These are phyloP conservation scores for Platichthys stellatus DNA, from an alignment of 2,113 vertebrate species.

Conservation along the genomic window DNA sequence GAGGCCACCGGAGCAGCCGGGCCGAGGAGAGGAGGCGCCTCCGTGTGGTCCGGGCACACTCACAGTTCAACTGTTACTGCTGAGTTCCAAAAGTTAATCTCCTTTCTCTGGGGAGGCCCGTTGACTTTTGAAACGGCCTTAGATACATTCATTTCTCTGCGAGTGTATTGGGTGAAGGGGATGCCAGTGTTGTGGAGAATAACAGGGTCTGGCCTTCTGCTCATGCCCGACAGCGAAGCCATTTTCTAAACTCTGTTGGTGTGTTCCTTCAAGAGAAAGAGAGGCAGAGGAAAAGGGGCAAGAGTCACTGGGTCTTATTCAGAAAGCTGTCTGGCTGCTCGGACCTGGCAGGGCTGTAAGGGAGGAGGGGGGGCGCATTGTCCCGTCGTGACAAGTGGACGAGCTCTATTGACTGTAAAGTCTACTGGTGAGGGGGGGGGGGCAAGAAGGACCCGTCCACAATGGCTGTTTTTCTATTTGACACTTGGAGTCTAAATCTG, in stretches of 20 bases:
- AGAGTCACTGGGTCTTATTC: constrained; percentile 80
- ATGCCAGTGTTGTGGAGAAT: constrained; percentile 61
- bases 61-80: constrained; percentile 79
- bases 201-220: constrained; percentile 70
- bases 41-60: constrained; percentile 68
- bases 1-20: constrained; percentile 32
- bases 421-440: constrained; percentile 76
- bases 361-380: constrained; percentile 80
- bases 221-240: constrained; percentile 76
- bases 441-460: constrained; percentile 62
- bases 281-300: constrained; percentile 73
- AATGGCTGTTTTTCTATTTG: constrained; percentile 83
- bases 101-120: constrained; percentile 73
- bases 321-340: constrained; percentile 80
- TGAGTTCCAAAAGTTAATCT: constrained; percentile 77
- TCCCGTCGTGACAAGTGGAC: constrained; percentile 84
- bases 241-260: constrained; percentile 81
- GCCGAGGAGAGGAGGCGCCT: constrained; percentile 39
- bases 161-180: constrained; percentile 49
- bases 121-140: constrained; percentile 74
- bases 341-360: constrained; percentile 78
- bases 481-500: constrained; percentile 82
- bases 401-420: constrained; percentile 87
- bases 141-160: constrained; percentile 73
- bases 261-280: constrained; percentile 76